A percentile compares a stretch with the other conserved stretches of the same genome.
Conservation (phyloP, 2,113 vertebrate species). For the Perca flavescens region DNA sequence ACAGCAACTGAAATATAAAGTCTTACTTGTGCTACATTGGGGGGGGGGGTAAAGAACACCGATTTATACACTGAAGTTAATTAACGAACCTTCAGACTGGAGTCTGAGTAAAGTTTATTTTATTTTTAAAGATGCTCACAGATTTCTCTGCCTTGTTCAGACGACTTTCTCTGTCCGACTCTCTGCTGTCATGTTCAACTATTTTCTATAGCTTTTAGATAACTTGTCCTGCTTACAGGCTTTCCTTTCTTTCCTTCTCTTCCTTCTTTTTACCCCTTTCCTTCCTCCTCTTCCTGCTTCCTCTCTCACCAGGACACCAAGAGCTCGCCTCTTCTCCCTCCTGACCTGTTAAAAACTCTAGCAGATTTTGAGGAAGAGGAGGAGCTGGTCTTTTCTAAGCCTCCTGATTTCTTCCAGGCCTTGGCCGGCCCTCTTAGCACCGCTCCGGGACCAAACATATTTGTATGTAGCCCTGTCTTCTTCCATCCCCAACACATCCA, state of each 20-base stretch:
- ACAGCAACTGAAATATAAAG: too few species aligned
- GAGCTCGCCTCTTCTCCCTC: conserved; percentile 98
- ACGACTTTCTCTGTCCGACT: too few species aligned
- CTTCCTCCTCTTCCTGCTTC: conserved; percentile 83
- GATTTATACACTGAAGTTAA: too few species aligned
- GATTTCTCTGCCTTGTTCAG: too few species aligned
- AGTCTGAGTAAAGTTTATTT: too few species aligned
- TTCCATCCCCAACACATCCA: background rate
- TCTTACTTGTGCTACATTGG: too few species aligned
- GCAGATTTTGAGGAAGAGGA: conserved; percentile 99
- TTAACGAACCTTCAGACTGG: too few species aligned
- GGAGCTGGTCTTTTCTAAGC: conserved; percentile 98
- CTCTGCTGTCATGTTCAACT: too few species aligned
- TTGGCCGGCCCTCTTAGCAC: conserved; percentile 95
- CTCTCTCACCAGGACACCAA: conserved; percentile 94
- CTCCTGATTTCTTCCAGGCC: conserved; percentile 99
- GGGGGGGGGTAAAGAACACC: too few species aligned
- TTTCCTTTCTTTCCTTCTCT: conserved; percentile 55
- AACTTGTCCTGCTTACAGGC: conserved; percentile 59
- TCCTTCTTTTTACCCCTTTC: conserved; percentile 65
- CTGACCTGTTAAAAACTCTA: conserved; percentile 99
- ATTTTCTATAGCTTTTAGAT: background rate
- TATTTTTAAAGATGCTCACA: too few species aligned
- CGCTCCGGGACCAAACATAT: conserved; percentile 97
- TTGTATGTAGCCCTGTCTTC: conserved; percentile 93